Conservation (phyloP, 2,797 vertebrate genomes). For the Strix occidentalis region DNA sequence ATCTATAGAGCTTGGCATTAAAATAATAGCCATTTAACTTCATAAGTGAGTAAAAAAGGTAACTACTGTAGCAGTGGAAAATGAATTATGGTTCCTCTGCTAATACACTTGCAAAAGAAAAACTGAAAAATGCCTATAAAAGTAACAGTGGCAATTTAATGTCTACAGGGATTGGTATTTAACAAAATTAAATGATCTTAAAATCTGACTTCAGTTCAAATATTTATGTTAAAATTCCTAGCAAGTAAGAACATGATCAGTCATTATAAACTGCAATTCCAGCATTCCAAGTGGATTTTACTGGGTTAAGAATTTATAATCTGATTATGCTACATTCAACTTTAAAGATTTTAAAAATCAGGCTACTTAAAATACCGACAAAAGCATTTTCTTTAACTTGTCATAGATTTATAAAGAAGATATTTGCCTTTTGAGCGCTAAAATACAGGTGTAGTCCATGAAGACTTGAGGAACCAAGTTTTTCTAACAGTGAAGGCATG, state of each 20-base stretch:
- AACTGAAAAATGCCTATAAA: not conserved
- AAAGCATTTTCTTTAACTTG: not conserved
- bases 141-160: not conserved
- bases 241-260: conserved; percentile 66
- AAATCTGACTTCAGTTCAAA: conserved; percentile 48
- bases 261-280: conserved; percentile 37
- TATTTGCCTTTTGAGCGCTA: not conserved
- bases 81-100: not conserved
- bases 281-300: conserved; percentile 69
- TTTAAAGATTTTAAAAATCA: conserved; percentile 32
- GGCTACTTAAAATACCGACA: not conserved
- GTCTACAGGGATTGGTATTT: not conserved
- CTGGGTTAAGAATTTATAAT: conserved; percentile 61
- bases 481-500: not conserved
- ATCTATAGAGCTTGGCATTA: not conserved
- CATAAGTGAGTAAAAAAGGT: not conserved
- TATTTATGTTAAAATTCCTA: conserved; percentile 60
- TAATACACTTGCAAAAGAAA: not conserved
- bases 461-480: not conserved
- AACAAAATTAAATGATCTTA: conserved; percentile 31
- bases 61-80: not conserved
- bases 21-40: conserved; percentile 14
- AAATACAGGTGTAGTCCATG: not conserved
- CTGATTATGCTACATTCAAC: conserved; percentile 58
- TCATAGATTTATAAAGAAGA: not conserved